Percentiles rank a stretch among this genome's conserved stretches.
Evolutionary conservation across 2,888 invertebrate species (phyloP).

Genomic region (Sarcophaga rosellei): DNA sequence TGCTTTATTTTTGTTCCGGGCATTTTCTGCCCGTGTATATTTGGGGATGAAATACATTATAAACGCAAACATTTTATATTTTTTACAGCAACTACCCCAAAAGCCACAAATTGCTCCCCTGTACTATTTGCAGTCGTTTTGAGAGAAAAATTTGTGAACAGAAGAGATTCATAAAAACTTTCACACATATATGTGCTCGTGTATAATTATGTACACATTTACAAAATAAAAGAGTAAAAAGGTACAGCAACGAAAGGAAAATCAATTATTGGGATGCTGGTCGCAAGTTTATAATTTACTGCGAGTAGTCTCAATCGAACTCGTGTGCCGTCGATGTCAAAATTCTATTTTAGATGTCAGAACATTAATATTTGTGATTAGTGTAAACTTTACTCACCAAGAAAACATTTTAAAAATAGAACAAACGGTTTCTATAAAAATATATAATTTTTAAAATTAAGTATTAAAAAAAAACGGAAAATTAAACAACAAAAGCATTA

Average conservation of each 20-base stretch:
- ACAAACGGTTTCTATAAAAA: slow-evolving; percentile 68
- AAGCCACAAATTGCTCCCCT: slow-evolving; percentile 39
- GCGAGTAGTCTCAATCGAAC: slow-evolving; percentile 70
- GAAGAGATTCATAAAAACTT: background rate
- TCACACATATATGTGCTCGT: background rate
- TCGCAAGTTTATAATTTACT: slow-evolving; percentile 64
- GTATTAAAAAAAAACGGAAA: slow-evolving; percentile 16
- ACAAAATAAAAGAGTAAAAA: slow-evolving; percentile 49
- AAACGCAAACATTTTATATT: background rate
- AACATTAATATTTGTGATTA: slow-evolving; percentile 58
- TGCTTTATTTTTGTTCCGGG: background rate
- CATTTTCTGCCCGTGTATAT: background rate
- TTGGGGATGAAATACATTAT: slow-evolving; percentile 43
- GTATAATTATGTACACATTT: background rate
- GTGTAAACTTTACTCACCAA: slow-evolving; percentile 57
- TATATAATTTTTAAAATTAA: slow-evolving; percentile 46
- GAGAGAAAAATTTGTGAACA: background rate
- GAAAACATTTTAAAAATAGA: slow-evolving; percentile 67
- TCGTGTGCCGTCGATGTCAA: slow-evolving; percentile 69
- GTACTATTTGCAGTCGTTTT: slow-evolving; percentile 16
- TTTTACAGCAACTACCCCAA: slow-evolving; percentile 31
- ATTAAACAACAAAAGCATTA: slow-evolving; percentile 18
- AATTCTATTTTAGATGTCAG: slow-evolving; percentile 44
- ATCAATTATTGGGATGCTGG: slow-evolving; percentile 69
- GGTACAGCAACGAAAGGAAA: slow-evolving; percentile 55